Conservation (phyloP, 2,113 vertebrate genomes). For the Bubo bubo region DNA sequence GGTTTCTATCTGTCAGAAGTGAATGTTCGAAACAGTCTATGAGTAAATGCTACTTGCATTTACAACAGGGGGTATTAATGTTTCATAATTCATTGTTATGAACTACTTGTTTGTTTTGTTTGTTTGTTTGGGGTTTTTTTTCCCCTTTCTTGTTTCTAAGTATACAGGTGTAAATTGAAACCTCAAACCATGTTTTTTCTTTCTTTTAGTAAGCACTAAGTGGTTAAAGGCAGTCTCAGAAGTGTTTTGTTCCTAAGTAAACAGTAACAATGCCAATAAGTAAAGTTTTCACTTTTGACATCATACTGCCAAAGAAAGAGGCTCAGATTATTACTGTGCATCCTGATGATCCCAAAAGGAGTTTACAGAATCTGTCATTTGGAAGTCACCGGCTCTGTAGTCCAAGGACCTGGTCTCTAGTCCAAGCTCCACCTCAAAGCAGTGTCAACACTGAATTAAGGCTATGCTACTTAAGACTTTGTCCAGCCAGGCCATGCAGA, state of each 20-base stretch:
- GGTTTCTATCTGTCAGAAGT: neutral
- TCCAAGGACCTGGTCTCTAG: neutral
- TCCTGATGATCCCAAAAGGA: neutral
- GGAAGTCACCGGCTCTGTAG: neutral
- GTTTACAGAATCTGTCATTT: neutral
- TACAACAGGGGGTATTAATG: neutral
- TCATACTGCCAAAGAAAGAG: neutral
- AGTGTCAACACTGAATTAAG: neutral
- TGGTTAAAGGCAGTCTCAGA: neutral
- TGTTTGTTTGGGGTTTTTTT: neutral
- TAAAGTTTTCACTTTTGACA: neutral
- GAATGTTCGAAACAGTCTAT: neutral
- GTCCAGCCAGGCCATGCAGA: neutral
- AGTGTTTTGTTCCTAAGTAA: neutral
- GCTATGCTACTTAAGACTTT: neutral
- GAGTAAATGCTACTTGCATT: neutral
- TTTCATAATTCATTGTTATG: neutral
- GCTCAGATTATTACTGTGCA: neutral
- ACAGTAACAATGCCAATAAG: neutral
- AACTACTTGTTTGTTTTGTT: neutral
- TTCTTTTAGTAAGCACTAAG: neutral
- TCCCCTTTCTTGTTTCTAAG: too few species aligned
- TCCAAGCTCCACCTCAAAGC: neutral
- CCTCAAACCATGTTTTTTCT: neutral
- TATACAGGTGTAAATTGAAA: neutral